Percentiles rank a stretch among this genome's conserved stretches.
These are phyloP conservation scores for Gila orcuttii DNA, from an alignment of 2,113 vertebrate genomes.

Conservation along the genomic window DNA sequence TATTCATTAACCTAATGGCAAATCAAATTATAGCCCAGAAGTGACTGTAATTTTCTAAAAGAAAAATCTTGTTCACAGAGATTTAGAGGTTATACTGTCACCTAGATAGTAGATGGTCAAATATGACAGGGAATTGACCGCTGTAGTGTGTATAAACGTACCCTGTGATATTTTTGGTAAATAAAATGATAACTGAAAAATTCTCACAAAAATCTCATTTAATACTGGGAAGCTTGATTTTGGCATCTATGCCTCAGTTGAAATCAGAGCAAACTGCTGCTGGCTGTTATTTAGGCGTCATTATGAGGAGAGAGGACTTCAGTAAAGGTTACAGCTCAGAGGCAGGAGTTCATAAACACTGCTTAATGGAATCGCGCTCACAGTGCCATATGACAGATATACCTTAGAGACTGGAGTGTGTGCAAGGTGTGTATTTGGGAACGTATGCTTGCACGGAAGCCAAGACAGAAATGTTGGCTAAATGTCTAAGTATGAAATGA, in stretches of 20 bases:
- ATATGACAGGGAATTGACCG: background rate
- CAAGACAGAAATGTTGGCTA: background rate
- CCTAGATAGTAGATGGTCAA: background rate
- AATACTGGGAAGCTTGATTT: background rate
- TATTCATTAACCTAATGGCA: background rate
- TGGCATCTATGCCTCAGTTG: conserved; percentile 3
- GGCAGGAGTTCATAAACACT: conserved; percentile 42
- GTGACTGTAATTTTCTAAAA: no score
- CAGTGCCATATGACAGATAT: conserved; percentile 9
- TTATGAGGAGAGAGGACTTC: conserved; percentile 31
- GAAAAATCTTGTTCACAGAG: background rate
- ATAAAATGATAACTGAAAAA: background rate
- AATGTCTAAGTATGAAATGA: conserved; percentile 11
- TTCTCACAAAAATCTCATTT: background rate
- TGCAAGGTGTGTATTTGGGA: conserved; percentile 13
- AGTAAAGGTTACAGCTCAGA: conserved; percentile 41
- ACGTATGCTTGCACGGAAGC: background rate
- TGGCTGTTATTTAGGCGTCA: conserved; percentile 33
- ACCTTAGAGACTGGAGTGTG: conserved; percentile 23
- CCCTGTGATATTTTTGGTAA: background rate
- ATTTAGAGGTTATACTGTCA: background rate
- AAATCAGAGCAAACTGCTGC: background rate
- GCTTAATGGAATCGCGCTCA: conserved; percentile 32
- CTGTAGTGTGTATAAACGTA: background rate
- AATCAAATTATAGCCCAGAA: background rate